Conservation (phyloP, 1,140 invertebrate genomes). For the Sweltsa coloradensis region DNA sequence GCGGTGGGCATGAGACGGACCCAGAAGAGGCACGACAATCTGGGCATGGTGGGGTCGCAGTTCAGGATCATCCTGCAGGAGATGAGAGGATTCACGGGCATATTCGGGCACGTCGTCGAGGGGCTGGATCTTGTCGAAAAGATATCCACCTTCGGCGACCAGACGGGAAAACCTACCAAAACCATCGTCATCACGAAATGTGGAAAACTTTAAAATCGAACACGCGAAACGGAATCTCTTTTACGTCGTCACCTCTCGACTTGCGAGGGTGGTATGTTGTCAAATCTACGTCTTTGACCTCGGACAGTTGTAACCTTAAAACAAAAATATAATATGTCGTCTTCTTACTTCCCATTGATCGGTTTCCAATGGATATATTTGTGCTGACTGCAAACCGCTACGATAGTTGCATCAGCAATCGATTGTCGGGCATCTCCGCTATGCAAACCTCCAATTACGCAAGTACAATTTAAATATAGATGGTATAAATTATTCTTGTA, state of each 20-base stretch:
- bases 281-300: no score
- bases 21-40: constrained; percentile 64
- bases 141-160: constrained; percentile 62
- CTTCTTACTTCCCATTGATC: no score
- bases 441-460: no score
- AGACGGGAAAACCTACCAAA: constrained; percentile 61
- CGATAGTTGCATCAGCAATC: no score
- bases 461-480: constrained; percentile 11
- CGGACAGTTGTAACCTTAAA: no score
- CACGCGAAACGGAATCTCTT: constrained; percentile 7
- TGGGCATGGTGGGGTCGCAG: constrained; percentile 71
- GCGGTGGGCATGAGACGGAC: constrained; percentile 72
- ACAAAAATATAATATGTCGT: no score
- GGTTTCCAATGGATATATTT: no score
- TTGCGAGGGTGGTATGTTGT: no score
- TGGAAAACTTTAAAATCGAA: constrained; percentile 45
- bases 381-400: no score
- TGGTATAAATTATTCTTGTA: constrained; percentile 12
- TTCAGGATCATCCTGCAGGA: constrained; percentile 70
- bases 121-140: constrained; percentile 69
- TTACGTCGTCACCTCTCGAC: no score
- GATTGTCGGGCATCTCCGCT: no score
- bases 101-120: constrained; percentile 70
- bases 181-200: constrained; percentile 62
- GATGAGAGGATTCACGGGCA: constrained; percentile 69